Conservation (phyloP, 2,113 vertebrate genomes). For the Rhinoderma darwinii region DNA sequence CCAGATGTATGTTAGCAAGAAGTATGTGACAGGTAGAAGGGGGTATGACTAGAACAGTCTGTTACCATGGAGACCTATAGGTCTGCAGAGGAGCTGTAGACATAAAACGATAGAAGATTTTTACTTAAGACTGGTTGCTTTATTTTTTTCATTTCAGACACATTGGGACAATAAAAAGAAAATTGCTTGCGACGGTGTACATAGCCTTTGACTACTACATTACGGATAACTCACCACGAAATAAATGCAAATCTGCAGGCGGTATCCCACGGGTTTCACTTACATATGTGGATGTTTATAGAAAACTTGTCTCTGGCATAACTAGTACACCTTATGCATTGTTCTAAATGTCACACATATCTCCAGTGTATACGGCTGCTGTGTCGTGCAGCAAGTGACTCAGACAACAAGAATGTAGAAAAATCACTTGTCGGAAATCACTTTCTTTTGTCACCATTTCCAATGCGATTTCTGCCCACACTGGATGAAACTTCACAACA, state of each 20-base stretch:
- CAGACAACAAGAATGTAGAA: background rate
- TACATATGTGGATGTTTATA: background rate
- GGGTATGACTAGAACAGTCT: background rate
- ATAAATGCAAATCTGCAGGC: background rate
- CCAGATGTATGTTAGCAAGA: background rate
- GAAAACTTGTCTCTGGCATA: background rate
- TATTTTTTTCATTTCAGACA: background rate
- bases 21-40: background rate
- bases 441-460: background rate
- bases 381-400: background rate
- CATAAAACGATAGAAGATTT: background rate
- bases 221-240: background rate
- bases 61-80: background rate
- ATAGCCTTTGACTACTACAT: background rate
- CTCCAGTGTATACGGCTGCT: background rate
- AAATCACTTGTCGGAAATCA: slow-evolving; percentile 1
- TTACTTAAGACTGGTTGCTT: background rate
- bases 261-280: slow-evolving; percentile 4
- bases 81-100: background rate
- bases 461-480: background rate
- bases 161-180: too few species aligned
- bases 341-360: slow-evolving; percentile 4
- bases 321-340: background rate
- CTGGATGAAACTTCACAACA: background rate
- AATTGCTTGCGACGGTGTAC: too few species aligned